These are phyloP conservation scores for Brachirus orientalis DNA, from an alignment of 2,113 vertebrate genomes.

Conservation along the genomic window DNA sequence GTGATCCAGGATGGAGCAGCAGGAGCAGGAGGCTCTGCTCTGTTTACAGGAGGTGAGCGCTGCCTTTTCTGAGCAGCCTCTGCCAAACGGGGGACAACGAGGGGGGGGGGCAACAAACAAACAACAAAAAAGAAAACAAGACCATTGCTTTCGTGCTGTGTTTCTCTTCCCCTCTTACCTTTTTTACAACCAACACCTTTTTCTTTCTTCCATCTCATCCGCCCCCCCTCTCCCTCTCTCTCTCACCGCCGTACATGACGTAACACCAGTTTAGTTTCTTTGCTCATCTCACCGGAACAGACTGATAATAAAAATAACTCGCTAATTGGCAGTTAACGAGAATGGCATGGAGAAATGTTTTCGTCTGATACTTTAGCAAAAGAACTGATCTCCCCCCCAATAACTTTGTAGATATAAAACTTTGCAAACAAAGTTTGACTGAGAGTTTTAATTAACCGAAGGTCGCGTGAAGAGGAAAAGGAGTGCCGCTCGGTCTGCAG, in stretches of 20 bases:
- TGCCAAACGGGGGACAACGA: slow-evolving; percentile 71
- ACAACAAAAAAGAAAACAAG: slow-evolving; percentile 70
- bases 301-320: slow-evolving; percentile 44
- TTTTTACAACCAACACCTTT: slow-evolving; percentile 74
- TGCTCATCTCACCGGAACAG: slow-evolving; percentile 68
- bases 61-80: slow-evolving; percentile 67
- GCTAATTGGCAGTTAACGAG: slow-evolving; percentile 43
- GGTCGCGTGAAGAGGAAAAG: neutral
- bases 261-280: slow-evolving; percentile 75
- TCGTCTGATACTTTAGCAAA: neutral
- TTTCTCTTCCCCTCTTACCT: slow-evolving; percentile 71
- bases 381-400: neutral
- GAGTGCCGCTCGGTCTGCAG: neutral
- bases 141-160: slow-evolving; percentile 59
- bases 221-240: slow-evolving; percentile 40
- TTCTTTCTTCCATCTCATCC: slow-evolving; percentile 49
- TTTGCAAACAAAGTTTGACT: slow-evolving; percentile 22
- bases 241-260: slow-evolving; percentile 64
- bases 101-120: slow-evolving; percentile 67
- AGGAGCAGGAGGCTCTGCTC: slow-evolving; percentile 46
- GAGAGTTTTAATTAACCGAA: neutral
- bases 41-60: slow-evolving; percentile 64
- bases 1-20: slow-evolving; percentile 63
- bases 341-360: too few relatives aligned
- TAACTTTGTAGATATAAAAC: slow-evolving; percentile 21